Evolutionary conservation across 2,888 invertebrate species (phyloP).

Genomic region (Leptothorax acervorum): DNA sequence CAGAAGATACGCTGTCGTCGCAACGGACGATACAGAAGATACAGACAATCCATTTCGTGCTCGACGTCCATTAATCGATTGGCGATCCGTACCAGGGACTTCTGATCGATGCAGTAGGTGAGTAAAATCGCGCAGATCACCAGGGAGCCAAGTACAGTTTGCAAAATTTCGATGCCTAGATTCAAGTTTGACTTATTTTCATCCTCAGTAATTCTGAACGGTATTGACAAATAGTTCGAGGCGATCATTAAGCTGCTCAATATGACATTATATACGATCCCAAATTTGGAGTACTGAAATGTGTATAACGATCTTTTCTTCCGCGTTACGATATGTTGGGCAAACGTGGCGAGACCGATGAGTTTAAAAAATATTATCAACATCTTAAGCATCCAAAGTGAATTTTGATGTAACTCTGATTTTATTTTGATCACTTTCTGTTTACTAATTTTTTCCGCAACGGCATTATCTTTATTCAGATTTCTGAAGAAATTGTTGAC

Average conservation of each 20-base stretch:
- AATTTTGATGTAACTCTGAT: background rate
- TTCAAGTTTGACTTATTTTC: constrained; percentile 45
- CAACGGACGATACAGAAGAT: background rate
- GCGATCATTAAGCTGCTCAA: constrained; percentile 29
- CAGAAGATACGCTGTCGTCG: constrained; percentile 1
- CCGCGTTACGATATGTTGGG: background rate
- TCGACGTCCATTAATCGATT: constrained; percentile 51
- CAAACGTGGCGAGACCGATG: constrained; percentile 64
- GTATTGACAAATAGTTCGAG: constrained; percentile 40
- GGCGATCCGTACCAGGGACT: constrained; percentile 47
- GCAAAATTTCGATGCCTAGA: constrained; percentile 44
- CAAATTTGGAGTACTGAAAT: constrained; percentile 56
- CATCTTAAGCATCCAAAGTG: background rate
- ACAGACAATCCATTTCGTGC: background rate
- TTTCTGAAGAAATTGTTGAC: background rate
- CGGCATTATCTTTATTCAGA: background rate
- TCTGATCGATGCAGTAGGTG: constrained; percentile 55
- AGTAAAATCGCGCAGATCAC: constrained; percentile 47
- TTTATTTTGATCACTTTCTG: constrained; percentile 7
- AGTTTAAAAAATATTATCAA: constrained; percentile 58
- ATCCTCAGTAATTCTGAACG: constrained; percentile 3
- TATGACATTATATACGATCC: constrained; percentile 62
- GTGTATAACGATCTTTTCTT: constrained; percentile 9
- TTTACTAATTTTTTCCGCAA: background rate
- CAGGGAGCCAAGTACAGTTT: constrained; percentile 32